phyloP scores from a whole-genome alignment of 2,888 invertebrate species.

The Cosmopolites sordidus region DNA sequence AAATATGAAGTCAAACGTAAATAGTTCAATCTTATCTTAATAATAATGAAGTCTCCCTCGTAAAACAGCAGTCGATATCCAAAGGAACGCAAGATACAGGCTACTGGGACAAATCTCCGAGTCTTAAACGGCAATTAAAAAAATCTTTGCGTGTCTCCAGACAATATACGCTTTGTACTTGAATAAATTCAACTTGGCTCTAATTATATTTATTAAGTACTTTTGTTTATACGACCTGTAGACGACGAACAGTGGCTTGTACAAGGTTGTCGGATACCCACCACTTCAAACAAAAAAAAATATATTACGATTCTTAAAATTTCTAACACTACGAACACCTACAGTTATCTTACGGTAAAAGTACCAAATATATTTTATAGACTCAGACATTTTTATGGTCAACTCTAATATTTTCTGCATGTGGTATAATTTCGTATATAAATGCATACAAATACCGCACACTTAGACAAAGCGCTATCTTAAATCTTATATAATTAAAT shows the following conservation, averaged over 20 bases:
- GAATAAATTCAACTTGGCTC: conserved; percentile 25
- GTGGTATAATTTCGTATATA: too few species aligned
- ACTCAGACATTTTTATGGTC: too few species aligned
- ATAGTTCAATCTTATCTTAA: too few species aligned
- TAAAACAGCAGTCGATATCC: not conserved
- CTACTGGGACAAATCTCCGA: conserved; percentile 16
- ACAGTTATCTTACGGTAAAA: too few species aligned
- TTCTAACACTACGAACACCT: too few species aligned
- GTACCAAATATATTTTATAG: too few species aligned
- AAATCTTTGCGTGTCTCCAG: conserved; percentile 21
- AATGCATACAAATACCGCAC: too few species aligned
- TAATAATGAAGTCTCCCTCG: not conserved
- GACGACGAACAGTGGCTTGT: conserved; percentile 19
- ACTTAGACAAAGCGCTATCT: too few species aligned
- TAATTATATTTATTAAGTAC: conserved; percentile 31
- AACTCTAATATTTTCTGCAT: too few species aligned
- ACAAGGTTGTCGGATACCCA: conserved; percentile 18
- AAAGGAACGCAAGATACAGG: conserved; percentile 6
- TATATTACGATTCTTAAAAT: too few species aligned
- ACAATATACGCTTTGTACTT: conserved; percentile 22
- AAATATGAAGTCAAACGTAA: too few species aligned
- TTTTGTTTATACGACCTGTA: conserved; percentile 27
- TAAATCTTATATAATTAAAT: too few species aligned
- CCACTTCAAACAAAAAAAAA: not conserved
- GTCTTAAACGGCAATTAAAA: conserved; percentile 6